Base-by-base conservation (phyloP, 2,113 vertebrate genomes). In the Gymnogyps californianus region DNA sequence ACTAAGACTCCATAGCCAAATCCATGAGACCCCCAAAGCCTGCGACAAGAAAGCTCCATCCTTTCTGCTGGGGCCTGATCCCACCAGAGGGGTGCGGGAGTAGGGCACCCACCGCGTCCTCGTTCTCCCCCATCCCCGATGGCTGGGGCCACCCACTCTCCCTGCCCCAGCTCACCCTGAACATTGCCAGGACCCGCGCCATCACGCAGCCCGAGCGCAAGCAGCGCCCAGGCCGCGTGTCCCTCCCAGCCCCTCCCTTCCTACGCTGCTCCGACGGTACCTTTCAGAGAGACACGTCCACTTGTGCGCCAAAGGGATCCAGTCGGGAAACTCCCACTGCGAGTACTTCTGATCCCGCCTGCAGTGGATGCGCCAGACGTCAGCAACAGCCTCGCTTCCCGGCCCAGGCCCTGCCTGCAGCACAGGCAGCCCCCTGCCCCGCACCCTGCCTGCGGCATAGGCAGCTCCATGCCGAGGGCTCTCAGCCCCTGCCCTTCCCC, bases 261-360 rank as follows among this genome's bases (percentile, higher is more conserved):
- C 64, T 10, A 3, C 2, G 3, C 38, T 12, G 28, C 70, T 59
- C 49, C 29, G 6, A 4, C 0, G 0, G 31, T 96, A 99, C 99
- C 99, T 99, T 19, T 97, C 97, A 1, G 99, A 97, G 25, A 99
- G 97, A n/a, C 98, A 97, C 2, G 72, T 93, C 99, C 99, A 99
- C 87, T 98, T 95, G 47, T 92, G 98, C 12, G 94, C 94, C 77
- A 98, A 97, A 2, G 99, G 99, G 71, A 99, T 96, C 99, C 99
- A 99, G 31, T 99, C 98, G 0, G 99, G 98, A 83, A 99, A 99
- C 76, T 98, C 99, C 99, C 99, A 99, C 85, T 96, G 98, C 0
- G 98, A 99, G 96, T 97, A 91, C 92, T 98, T 97, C 93, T 98
- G 98, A 28, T 99, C 98, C 49, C 99, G 98, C 94, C 99, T 99